These are phyloP conservation scores for Passerculus sandwichensis DNA, from an alignment of 2,797 vertebrate genomes.

Conservation along the genomic window DNA sequence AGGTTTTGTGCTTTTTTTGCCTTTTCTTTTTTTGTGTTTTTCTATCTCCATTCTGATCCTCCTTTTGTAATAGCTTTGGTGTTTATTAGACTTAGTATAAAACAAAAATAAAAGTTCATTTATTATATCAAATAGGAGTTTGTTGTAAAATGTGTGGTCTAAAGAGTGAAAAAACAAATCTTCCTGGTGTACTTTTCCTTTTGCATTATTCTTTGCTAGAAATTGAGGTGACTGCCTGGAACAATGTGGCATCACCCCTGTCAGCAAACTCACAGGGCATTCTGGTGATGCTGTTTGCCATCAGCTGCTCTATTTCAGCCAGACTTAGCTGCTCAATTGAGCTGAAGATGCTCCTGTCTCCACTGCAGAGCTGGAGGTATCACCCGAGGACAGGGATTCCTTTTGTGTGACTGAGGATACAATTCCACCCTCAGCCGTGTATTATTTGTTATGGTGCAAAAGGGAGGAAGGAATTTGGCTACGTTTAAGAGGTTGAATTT, in stretches of 20 bases:
- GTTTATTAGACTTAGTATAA: not conserved
- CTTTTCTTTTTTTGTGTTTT: too few relatives aligned
- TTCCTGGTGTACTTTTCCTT: not conserved
- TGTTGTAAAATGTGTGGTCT: rapidly evolving
- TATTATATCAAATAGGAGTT: not conserved
- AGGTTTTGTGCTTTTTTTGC: not conserved
- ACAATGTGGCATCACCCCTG: not conserved
- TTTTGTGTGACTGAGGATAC: not conserved
- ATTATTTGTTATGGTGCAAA: not conserved
- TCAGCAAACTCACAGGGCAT: not conserved
- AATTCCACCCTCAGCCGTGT: not conserved
- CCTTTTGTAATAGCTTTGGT: not conserved
- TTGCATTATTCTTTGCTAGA: not conserved
- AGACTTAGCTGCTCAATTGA: not conserved
- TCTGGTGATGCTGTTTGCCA: not conserved
- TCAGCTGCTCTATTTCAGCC: not conserved
- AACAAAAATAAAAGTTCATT: not conserved
- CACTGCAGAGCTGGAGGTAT: not conserved
- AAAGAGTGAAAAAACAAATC: not conserved
- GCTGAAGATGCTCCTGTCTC: not conserved
- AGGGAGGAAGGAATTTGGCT: not conserved
- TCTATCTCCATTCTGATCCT: not conserved
- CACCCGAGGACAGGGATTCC: not conserved
- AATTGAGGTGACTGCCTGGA: not conserved
- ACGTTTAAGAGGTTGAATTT: not conserved